Base-by-base conservation (phyloP, 2,888 invertebrate genomes). In the Hemicrepidius hirtus region DNA sequence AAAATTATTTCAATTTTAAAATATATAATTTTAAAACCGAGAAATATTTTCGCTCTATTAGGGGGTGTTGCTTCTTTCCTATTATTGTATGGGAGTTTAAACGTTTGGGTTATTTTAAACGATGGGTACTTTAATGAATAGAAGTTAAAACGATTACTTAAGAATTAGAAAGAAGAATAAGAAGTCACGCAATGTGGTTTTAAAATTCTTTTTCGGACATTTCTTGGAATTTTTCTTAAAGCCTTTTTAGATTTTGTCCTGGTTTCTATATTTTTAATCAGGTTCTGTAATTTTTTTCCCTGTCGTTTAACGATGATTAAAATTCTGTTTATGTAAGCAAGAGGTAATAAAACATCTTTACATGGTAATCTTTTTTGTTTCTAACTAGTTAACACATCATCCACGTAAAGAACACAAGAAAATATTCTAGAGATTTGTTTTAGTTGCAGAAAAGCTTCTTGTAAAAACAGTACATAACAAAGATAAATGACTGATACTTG, bases 1-100 rank as follows among this genome's bases (percentile, higher is more conserved):
- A 60, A 50, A 59, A 60, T 68, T 59, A 59, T 59, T 68, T 12
- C 12, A 20, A 16, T 59, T 68, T 64, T 57, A 59, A 68, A 60
- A 53, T 37, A 40, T 68, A 60, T 68, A 68, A 68, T 68, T 68
- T n/a, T 68, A 6, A 40, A 67, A 24, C 24, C 12, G 44, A 60
- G 44, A 60, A 44, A 59, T 7, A 10, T 21, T 28, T 60, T 40
- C 37, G 41, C 60, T 44, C 0, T 20, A 60, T 60, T 44, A 41
- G 44, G 28, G 60, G 60, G 41, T 60, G 60, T 21, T 28, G 21
- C 44, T 57, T 20, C n/a, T n/a, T n/a, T n/a, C 37, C 37, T 57
- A 57, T 55, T 55, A 55, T 57, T 16, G 12, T 57, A 37, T 20
- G 3, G 32, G 6, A 53, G 13, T 9, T 21, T 28, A 63, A 63